Conservation (phyloP, 1,140 invertebrate genomes). For the Pseudomyrmex cubaensis region DNA sequence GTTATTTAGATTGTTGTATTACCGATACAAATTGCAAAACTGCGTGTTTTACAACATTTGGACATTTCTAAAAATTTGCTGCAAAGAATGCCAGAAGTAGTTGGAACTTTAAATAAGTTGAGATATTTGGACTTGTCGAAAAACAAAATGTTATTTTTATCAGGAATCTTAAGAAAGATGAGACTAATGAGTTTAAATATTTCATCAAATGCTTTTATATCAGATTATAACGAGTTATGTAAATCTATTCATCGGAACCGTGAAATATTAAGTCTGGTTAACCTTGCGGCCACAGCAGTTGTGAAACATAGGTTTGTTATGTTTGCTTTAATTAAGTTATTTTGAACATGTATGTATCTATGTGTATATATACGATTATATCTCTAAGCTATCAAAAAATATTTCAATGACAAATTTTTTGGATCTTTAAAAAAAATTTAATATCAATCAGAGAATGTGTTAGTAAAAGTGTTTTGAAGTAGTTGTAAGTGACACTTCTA, state of each 20-base stretch:
- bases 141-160: slow-evolving; percentile 85
- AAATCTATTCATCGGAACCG: no score
- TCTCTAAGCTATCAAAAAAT: no score
- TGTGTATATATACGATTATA: no score
- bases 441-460: no score
- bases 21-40: slow-evolving; percentile 87
- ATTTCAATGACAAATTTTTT: no score
- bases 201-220: slow-evolving; percentile 85
- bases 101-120: slow-evolving; percentile 81
- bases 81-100: slow-evolving; percentile 81
- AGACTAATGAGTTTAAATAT: slow-evolving; percentile 85
- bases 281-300: slow-evolving; percentile 74
- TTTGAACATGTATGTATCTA: not conserved
- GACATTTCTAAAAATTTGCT: slow-evolving; percentile 86
- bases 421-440: no score
- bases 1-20: slow-evolving; percentile 79
- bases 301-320: slow-evolving; percentile 81
- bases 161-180: slow-evolving; percentile 86
- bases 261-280: slow-evolving; percentile 76
- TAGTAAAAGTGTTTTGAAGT: no score
- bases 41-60: slow-evolving; percentile 86
- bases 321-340: slow-evolving; percentile 9
- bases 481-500: no score
- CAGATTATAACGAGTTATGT: no score
- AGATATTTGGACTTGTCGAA: slow-evolving; percentile 85